phyloP scores from a whole-genome alignment of 2,113 vertebrate genomes.

The Melanerpes formicivorus region DNA sequence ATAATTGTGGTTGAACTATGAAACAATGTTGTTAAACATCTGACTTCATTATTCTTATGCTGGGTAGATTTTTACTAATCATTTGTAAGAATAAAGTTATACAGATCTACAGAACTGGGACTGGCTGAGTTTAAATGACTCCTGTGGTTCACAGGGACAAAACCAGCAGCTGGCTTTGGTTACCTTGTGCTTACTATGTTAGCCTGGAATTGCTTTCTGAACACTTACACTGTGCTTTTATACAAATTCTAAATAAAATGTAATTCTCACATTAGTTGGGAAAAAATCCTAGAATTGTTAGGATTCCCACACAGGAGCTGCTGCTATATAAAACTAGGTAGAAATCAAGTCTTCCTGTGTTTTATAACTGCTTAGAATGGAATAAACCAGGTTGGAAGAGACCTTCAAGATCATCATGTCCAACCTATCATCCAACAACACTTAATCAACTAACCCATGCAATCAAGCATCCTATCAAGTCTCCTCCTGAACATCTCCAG shows the following conservation, averaged over 20 bases:
- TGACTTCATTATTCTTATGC: background rate
- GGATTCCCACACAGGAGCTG: background rate
- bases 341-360: background rate
- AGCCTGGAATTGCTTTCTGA: fast-evolving
- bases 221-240: background rate
- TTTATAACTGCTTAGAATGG: background rate
- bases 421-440: too few relatives aligned
- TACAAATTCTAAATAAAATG: background rate
- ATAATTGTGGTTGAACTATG: background rate
- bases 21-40: background rate
- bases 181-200: fast-evolving
- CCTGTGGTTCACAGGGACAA: background rate
- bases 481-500: too few relatives aligned
- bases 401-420: too few relatives aligned
- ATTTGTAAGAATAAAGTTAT: background rate
- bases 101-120: background rate
- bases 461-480: too few relatives aligned
- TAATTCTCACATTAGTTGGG: background rate
- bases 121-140: background rate
- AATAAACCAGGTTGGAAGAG: too few relatives aligned
- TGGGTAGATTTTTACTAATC: background rate
- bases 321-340: background rate
- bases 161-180: background rate
- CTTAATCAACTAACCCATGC: too few relatives aligned
- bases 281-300: background rate